A percentile compares a stretch with the other conserved stretches of the same genome.
phyloP scores from a whole-genome alignment of 2,113 vertebrate species.

The Kryptolebias marmoratus region DNA sequence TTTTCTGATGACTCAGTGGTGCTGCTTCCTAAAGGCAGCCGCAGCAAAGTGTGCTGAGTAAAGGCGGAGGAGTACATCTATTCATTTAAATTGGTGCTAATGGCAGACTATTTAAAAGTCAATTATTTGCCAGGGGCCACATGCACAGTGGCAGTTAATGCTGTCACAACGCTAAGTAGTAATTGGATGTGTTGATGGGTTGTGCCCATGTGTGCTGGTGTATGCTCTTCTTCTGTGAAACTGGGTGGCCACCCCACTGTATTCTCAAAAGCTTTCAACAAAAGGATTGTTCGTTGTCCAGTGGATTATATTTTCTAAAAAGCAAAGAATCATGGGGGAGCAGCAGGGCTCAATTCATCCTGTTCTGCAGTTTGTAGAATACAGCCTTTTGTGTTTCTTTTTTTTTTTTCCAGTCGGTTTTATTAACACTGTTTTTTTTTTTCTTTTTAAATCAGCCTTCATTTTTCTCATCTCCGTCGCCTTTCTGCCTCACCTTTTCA shows the following conservation, averaged over 20 bases:
- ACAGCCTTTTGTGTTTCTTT: background rate
- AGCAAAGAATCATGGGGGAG: slow-evolving; percentile 17
- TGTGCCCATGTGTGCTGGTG: slow-evolving; percentile 25
- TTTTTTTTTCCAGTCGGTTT: background rate
- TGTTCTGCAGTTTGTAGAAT: slow-evolving; percentile 8
- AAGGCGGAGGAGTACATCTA: slow-evolving; percentile 61
- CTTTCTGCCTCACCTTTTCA: slow-evolving; percentile 48
- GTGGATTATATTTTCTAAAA: slow-evolving; percentile 3
- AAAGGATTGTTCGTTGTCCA: slow-evolving; percentile 4
- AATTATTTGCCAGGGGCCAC: slow-evolving; percentile 73
- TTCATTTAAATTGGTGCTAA: slow-evolving; percentile 75
- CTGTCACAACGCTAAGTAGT: slow-evolving; percentile 68
- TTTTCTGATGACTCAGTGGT: slow-evolving; percentile 25
- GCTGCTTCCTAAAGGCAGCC: slow-evolving; percentile 36
- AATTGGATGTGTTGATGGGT: slow-evolving; percentile 64
- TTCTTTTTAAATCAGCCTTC: slow-evolving; percentile 31
- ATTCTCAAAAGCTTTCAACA: slow-evolving; percentile 12
- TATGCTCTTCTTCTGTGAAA: slow-evolving; percentile 33
- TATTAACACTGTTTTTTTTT: slow-evolving; percentile 3
- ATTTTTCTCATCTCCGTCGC: slow-evolving; percentile 35
- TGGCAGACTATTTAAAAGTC: slow-evolving; percentile 74
- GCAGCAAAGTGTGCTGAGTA: slow-evolving; percentile 31
- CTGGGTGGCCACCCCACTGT: slow-evolving; percentile 31
- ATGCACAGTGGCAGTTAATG: slow-evolving; percentile 70
- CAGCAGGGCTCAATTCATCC: slow-evolving; percentile 2